Evolutionary conservation across 2,113 vertebrate genomes (phyloP).

Genomic region (Limnothrissa miodon): DNA sequence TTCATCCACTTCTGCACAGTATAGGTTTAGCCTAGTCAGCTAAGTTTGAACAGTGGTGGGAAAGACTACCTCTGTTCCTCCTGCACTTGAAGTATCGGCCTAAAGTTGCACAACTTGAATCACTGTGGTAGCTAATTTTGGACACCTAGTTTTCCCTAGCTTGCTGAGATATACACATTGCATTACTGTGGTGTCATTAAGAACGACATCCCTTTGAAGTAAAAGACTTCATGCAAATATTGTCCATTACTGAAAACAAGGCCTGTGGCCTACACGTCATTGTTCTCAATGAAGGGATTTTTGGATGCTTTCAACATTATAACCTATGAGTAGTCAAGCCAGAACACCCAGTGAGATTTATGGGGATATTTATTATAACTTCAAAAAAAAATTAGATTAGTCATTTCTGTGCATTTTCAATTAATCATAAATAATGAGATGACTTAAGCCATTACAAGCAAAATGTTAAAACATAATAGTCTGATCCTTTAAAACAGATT

Average conservation of each 20-base stretch:
- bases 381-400: not conserved
- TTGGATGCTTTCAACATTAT: not conserved
- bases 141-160: not conserved
- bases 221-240: not conserved
- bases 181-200: not conserved
- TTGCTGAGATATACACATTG: not conserved
- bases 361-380: not conserved
- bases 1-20: conserved; percentile 54
- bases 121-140: not conserved
- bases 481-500: conserved; percentile 2
- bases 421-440: not conserved
- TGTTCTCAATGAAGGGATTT: not conserved
- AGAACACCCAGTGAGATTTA: not conserved
- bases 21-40: conserved; percentile 39
- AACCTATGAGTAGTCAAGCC: not conserved
- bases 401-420: not conserved
- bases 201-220: not conserved
- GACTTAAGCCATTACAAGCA: not conserved
- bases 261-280: not conserved
- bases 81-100: not conserved
- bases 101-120: conserved; percentile 1
- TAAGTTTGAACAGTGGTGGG: conserved; percentile 28
- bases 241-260: not conserved
- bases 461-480: not conserved
- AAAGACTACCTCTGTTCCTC: conserved; percentile 10